Percentiles rank a stretch among this genome's conserved stretches.
These are phyloP conservation scores for Acrossocheilus wenchowensis DNA, from an alignment of 2,797 vertebrate species.

Conservation along the genomic window DNA sequence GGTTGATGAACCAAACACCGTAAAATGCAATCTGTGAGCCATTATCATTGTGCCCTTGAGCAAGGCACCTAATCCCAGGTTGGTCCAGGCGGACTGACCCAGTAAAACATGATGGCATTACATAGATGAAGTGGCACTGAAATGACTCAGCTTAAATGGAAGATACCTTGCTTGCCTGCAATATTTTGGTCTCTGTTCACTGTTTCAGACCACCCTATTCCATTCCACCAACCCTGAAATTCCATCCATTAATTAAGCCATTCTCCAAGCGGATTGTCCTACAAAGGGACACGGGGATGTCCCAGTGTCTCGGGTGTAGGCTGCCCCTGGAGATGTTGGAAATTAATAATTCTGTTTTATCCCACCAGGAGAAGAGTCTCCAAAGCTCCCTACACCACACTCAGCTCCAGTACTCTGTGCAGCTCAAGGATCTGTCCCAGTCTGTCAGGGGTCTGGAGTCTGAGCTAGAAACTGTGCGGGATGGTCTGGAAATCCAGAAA, in stretches of 20 bases:
- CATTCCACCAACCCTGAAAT: not conserved
- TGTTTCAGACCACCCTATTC: not conserved
- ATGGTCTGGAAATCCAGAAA: slow-evolving; percentile 86
- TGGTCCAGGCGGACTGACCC: not conserved
- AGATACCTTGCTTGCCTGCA: not conserved
- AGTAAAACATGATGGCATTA: not conserved
- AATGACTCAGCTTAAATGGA: not conserved
- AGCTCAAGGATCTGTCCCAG: slow-evolving; percentile 85
- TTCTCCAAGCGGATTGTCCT: not conserved
- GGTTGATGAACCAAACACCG: not conserved
- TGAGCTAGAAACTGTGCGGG: slow-evolving; percentile 87
- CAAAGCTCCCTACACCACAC: slow-evolving; percentile 86
- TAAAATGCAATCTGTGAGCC: not conserved
- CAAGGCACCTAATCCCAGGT: not conserved
- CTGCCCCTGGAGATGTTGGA: not conserved
- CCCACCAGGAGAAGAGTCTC: slow-evolving; percentile 87
- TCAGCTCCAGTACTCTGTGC: slow-evolving; percentile 85
- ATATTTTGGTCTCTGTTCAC: not conserved
- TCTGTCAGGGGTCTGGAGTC: slow-evolving; percentile 86
- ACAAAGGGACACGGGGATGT: not conserved
- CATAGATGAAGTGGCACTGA: not conserved
- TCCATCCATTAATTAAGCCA: not conserved
- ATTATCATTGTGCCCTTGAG: not conserved
- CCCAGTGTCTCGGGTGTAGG: not conserved
- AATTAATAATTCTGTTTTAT: not conserved